Evolutionary conservation across 35 echinoderm and acorn worm genomes (phyloP).

Genomic region (Apostichopus californicus): DNA sequence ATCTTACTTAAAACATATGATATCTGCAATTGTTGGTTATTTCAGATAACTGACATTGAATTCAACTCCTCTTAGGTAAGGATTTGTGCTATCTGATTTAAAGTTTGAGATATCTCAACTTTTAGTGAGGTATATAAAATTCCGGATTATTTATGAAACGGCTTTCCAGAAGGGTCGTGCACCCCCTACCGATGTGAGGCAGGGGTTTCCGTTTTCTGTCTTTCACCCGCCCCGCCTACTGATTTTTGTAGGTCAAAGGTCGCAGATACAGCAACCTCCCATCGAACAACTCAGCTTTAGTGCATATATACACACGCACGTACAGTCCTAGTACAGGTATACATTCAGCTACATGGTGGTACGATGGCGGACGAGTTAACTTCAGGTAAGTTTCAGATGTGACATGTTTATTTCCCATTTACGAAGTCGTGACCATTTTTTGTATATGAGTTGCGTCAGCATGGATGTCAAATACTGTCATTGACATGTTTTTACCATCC

Average conservation of each 20-base stretch:
- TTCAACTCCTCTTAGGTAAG: too few relatives aligned
- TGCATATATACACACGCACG: too few relatives aligned
- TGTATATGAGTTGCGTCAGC: neutral
- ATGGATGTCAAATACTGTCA: neutral
- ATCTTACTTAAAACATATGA: too few relatives aligned
- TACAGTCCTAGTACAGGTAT: neutral
- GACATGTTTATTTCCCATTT: neutral
- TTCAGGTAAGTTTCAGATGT: constrained; percentile 47
- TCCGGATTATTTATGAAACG: too few relatives aligned
- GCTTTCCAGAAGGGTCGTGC: too few relatives aligned
- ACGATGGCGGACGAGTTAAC: constrained; percentile 78
- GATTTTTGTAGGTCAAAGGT: constrained; percentile 17
- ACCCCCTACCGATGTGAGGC: neutral
- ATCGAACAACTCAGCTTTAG: too few relatives aligned
- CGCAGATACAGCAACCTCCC: neutral
- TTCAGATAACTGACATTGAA: too few relatives aligned
- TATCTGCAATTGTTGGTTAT: too few relatives aligned
- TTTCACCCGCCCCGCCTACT: constrained; percentile 51
- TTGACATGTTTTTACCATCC: constrained; percentile 37
- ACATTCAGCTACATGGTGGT: neutral
- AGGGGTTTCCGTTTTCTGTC: constrained; percentile 13
- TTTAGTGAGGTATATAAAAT: too few relatives aligned
- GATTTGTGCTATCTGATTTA: too few relatives aligned
- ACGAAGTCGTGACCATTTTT: neutral
- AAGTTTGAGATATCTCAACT: too few relatives aligned